Conservation (phyloP, 1,140 invertebrate genomes). For the Cotesia typhae region DNA sequence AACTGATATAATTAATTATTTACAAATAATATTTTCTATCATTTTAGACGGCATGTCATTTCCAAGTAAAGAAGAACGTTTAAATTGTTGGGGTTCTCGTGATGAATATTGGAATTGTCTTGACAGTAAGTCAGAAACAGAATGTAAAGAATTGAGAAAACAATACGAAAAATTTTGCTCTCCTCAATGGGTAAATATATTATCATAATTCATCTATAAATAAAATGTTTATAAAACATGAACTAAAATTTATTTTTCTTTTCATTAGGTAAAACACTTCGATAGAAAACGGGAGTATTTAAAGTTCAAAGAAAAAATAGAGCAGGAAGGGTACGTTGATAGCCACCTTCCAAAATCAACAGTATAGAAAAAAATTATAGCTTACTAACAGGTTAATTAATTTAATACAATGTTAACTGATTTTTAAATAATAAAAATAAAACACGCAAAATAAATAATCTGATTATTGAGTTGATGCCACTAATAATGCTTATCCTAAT, state of each 20-base stretch:
- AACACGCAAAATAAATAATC: too few species aligned
- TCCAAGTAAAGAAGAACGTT: slow-evolving; percentile 57
- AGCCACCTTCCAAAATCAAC: slow-evolving; percentile 42
- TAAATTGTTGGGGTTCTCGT: slow-evolving; percentile 83
- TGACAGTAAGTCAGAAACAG: slow-evolving; percentile 70
- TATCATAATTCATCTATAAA: slow-evolving; percentile 25
- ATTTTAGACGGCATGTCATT: not conserved
- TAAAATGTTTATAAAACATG: slow-evolving; percentile 13
- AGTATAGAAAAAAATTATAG: slow-evolving; percentile 16
- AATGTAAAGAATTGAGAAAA: slow-evolving; percentile 78
- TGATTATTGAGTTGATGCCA: too few species aligned
- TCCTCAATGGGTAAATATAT: slow-evolving; percentile 77
- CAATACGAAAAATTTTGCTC: slow-evolving; percentile 85
- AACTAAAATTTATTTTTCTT: slow-evolving; percentile 32
- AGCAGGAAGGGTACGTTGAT: slow-evolving; percentile 85
- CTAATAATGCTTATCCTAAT: too few species aligned
- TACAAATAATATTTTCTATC: slow-evolving; percentile 5
- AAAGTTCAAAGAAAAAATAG: slow-evolving; percentile 88
- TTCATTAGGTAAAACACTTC: slow-evolving; percentile 86
- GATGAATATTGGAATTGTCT: slow-evolving; percentile 92
- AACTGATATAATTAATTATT: not conserved
- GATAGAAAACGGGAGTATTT: slow-evolving; percentile 88
- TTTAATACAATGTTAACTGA: slow-evolving; percentile 29
- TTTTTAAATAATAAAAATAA: slow-evolving; percentile 13
- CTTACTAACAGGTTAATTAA: slow-evolving; percentile 35